These are phyloP conservation scores for Cheilinus undulatus DNA, from an alignment of 2,113 vertebrate species.

Conservation along the genomic window DNA sequence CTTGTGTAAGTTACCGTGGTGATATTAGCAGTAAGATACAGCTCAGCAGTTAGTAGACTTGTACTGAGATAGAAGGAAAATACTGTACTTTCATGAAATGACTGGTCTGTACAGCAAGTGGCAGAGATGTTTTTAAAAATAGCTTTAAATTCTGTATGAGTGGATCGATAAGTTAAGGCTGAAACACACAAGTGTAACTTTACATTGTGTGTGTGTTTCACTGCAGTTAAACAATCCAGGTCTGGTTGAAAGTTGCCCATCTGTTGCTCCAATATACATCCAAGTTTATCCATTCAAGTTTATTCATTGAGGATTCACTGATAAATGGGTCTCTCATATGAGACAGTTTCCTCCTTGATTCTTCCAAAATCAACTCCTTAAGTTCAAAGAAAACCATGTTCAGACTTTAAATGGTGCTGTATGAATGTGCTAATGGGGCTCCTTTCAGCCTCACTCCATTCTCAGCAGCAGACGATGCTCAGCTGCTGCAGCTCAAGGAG, in stretches of 20 bases:
- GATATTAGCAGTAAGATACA: no score
- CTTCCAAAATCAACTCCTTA: background rate
- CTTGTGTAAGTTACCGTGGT: no score
- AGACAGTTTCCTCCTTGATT: constrained; percentile 24
- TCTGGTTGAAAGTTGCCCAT: background rate
- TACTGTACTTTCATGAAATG: no score
- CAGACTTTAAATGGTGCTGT: constrained; percentile 18
- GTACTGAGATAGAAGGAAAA: no score
- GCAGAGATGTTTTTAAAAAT: no score
- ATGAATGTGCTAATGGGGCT: constrained; percentile 50
- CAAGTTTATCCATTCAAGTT: background rate
- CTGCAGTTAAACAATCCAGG: no score
- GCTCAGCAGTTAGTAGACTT: no score
- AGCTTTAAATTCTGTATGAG: background rate
- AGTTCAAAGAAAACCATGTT: constrained; percentile 52
- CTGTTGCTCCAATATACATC: background rate
- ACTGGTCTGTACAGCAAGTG: no score
- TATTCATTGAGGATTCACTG: background rate
- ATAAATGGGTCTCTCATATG: background rate
- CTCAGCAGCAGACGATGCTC: constrained; percentile 52
- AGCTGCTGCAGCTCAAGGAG: constrained; percentile 30
- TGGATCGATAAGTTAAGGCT: background rate
- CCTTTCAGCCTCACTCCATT: constrained; percentile 30
- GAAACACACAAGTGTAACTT: background rate
- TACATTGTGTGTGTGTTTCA: no score